Percentiles rank a stretch among this genome's conserved stretches.
These are phyloP conservation scores for Aethes cnicana DNA, from an alignment of 2,888 invertebrate genomes.

Conservation along the genomic window DNA sequence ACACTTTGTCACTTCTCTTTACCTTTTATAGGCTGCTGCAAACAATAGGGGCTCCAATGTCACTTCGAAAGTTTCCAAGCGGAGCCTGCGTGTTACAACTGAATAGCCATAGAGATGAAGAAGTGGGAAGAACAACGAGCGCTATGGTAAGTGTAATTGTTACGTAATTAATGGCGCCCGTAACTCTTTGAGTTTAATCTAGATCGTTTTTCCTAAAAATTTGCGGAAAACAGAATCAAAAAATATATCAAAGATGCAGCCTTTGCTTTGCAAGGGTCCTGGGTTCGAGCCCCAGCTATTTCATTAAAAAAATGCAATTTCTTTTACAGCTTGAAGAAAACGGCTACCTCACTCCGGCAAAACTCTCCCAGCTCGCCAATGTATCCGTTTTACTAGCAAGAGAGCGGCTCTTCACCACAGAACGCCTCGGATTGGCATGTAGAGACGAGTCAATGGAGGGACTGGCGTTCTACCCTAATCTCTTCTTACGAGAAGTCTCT, in stretches of 20 bases:
- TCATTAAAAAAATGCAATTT: not conserved
- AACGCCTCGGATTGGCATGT: conserved; percentile 92
- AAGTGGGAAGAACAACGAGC: conserved; percentile 85
- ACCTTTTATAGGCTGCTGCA: conserved; percentile 81
- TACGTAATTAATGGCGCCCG: not conserved
- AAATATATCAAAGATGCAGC: too few relatives aligned
- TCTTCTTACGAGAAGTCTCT: conserved; percentile 83
- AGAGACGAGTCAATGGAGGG: conserved; percentile 98
- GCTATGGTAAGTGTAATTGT: conserved; percentile 78
- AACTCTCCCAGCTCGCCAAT: conserved; percentile 91
- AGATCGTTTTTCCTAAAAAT: too few relatives aligned
- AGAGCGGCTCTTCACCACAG: conserved; percentile 93
- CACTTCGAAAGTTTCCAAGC: conserved; percentile 92
- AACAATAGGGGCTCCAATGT: conserved; percentile 86
- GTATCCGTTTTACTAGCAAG: conserved; percentile 95
- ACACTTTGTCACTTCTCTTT: too few relatives aligned
- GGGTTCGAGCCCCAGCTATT: too few relatives aligned
- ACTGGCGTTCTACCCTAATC: conserved; percentile 95
- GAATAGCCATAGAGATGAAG: conserved; percentile 87
- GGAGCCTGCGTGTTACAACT: conserved; percentile 97
- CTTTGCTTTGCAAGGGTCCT: too few relatives aligned
- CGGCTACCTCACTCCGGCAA: conserved; percentile 91
- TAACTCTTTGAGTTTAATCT: too few relatives aligned
- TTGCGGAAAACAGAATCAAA: too few relatives aligned
- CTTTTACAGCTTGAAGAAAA: conserved; percentile 83